phyloP scores from a whole-genome alignment of 2,113 vertebrate species.

The Chascanopsetta lugubris region DNA sequence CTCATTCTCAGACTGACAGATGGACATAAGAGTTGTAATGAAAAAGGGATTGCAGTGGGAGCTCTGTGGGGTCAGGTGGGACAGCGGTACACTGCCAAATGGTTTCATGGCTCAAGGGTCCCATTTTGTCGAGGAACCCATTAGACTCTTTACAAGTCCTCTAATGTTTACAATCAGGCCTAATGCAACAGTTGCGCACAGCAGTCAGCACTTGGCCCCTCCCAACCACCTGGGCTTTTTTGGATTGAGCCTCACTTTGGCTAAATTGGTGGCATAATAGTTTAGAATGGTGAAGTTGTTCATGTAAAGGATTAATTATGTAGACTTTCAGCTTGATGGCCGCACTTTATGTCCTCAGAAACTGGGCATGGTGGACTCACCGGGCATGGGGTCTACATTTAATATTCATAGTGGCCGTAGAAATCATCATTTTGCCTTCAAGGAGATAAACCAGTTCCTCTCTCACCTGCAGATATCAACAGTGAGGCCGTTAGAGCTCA shows the following conservation, averaged over 20 bases:
- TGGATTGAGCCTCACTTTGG: constrained; percentile 12
- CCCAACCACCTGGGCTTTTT: constrained; percentile 14
- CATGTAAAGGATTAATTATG: background rate
- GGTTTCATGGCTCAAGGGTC: background rate
- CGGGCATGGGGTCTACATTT: background rate
- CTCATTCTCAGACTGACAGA: background rate
- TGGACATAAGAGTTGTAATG: background rate
- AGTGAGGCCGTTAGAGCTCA: constrained; percentile 2
- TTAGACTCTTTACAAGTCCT: background rate
- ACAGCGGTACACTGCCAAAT: background rate
- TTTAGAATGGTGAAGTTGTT: background rate
- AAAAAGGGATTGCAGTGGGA: background rate
- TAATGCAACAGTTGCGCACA: background rate
- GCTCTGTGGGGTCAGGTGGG: background rate
- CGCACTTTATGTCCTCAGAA: constrained; percentile 2
- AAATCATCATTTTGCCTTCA: constrained; percentile 17
- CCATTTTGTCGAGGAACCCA: background rate
- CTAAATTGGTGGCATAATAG: background rate
- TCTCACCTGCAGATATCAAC: constrained; percentile 19
- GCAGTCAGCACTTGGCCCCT: background rate
- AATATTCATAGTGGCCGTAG: background rate
- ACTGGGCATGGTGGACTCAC: background rate
- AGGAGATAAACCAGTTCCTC: constrained; percentile 2
- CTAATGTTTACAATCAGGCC: background rate
- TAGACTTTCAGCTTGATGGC: constrained; percentile 1